These are phyloP conservation scores for Sebastes flavidus DNA, from an alignment of 2,797 vertebrate species.

Conservation along the genomic window DNA sequence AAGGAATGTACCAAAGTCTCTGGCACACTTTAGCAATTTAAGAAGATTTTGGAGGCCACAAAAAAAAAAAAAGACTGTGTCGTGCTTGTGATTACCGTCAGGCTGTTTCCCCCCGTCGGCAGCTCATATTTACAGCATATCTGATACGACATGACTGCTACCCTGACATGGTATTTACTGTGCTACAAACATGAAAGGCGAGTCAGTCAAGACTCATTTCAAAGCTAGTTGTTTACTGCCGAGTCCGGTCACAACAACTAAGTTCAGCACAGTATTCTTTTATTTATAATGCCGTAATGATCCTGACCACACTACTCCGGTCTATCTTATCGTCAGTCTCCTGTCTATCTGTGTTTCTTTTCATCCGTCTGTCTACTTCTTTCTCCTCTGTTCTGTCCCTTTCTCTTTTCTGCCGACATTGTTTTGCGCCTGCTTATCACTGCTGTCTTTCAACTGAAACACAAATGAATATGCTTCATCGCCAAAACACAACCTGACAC, in stretches of 20 bases:
- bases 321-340: constrained; percentile 21
- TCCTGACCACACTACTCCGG: constrained; percentile 2
- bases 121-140: constrained; percentile 11
- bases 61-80: not conserved
- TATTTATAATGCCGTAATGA: constrained; percentile 28
- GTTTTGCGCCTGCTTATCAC: constrained; percentile 48
- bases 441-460: constrained; percentile 45
- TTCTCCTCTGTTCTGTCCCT: not conserved
- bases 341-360: constrained; percentile 14
- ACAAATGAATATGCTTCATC: constrained; percentile 49
- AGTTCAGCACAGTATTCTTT: constrained; percentile 7
- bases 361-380: constrained; percentile 9
- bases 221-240: constrained; percentile 35
- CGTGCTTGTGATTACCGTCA: not conserved
- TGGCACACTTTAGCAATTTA: not conserved
- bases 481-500: constrained; percentile 52
- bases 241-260: constrained; percentile 15
- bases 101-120: not conserved
- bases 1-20: not conserved
- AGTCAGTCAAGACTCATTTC: constrained; percentile 32
- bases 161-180: constrained; percentile 4
- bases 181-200: constrained; percentile 29
- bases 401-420: constrained; percentile 22
- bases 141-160: constrained; percentile 4
- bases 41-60: not conserved